Percentiles rank a stretch among this genome's conserved stretches.
These are phyloP conservation scores for Psittacula echo DNA, from an alignment of 2,797 vertebrate genomes.

Conservation along the genomic window DNA sequence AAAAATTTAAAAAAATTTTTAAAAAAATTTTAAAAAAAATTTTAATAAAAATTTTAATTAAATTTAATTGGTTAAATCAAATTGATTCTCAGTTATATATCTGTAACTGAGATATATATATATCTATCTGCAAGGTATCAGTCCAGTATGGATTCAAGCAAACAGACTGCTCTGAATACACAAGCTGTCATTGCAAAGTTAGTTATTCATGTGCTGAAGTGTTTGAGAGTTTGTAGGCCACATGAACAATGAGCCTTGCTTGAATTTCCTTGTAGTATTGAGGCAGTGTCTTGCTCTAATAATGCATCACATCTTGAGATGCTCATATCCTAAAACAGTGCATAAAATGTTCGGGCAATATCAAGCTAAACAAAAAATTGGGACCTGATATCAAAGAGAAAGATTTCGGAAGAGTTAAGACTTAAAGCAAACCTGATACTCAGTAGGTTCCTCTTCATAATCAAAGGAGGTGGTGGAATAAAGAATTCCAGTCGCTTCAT, in stretches of 20 bases:
- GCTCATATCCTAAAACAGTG: neutral
- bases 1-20: too few relatives aligned
- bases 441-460: slow-evolving; percentile 65
- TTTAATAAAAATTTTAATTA: too few relatives aligned
- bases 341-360: neutral
- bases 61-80: neutral
- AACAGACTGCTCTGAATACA: neutral
- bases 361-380: neutral
- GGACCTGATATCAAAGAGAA: neutral
- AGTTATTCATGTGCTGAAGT: neutral
- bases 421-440: slow-evolving; percentile 66
- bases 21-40: too few relatives aligned
- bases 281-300: neutral
- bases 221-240: neutral
- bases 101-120: too few relatives aligned
- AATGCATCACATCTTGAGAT: neutral
- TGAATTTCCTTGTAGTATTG: neutral
- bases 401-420: neutral
- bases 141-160: neutral
- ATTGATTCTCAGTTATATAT: too few relatives aligned
- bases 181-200: neutral
- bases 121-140: neutral
- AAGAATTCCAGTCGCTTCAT: slow-evolving; percentile 61
- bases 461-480: slow-evolving; percentile 61
- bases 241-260: neutral